A percentile compares a stretch with the other conserved stretches of the same genome.
Conservation (phyloP, 2,888 invertebrate species). For the Drosophila percnosoma region DNA sequence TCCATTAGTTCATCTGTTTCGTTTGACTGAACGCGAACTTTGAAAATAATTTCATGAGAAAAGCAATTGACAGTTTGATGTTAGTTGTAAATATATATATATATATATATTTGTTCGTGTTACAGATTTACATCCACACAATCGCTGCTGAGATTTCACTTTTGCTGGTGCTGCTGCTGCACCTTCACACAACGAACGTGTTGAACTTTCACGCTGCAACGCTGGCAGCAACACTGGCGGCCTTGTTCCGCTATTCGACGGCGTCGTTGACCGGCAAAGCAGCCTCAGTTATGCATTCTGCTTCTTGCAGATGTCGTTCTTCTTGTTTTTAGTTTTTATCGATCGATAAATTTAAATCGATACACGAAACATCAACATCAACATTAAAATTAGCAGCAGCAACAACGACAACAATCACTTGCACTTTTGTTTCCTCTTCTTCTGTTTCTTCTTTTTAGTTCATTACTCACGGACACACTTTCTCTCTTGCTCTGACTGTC, state of each 20-base stretch:
- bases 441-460: constrained; percentile 7
- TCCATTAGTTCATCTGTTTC: constrained; percentile 16
- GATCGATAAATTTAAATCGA: constrained; percentile 47
- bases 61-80: constrained; percentile 22
- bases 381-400: not conserved
- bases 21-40: constrained; percentile 20
- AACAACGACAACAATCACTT: constrained; percentile 29
- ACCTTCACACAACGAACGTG: constrained; percentile 25
- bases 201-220: constrained; percentile 57
- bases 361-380: constrained; percentile 13
- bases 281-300: constrained; percentile 10
- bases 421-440: constrained; percentile 43
- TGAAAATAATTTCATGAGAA: constrained; percentile 5
- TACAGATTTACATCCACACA: constrained; percentile 30
- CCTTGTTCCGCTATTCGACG: constrained; percentile 54
- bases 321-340: constrained; percentile 17
- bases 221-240: constrained; percentile 33
- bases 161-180: constrained; percentile 34
- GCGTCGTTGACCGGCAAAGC: constrained; percentile 42
- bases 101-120: constrained; percentile 14
- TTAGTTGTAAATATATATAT: constrained; percentile 1
- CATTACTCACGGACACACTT: constrained; percentile 17
- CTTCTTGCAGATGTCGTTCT: constrained; percentile 3
- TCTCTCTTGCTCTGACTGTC: constrained; percentile 23
- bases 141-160: constrained; percentile 50